Evolutionary conservation across 2,888 invertebrate genomes (phyloP), one percentile per base, ranked within the genome.

Genomic region (Leptura quadrifasciata): DNA sequence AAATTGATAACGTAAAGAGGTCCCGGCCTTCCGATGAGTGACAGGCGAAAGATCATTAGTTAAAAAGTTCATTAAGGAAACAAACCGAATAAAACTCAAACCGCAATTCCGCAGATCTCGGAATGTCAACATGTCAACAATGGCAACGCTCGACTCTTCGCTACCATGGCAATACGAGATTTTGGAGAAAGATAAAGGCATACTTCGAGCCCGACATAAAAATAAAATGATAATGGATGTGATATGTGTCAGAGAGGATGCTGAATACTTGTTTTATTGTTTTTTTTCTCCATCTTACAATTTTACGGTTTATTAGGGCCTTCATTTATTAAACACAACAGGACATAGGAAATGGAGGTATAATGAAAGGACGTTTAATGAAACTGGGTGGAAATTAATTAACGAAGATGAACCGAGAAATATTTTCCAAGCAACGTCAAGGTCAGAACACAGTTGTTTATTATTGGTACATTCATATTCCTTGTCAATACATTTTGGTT

Each of bases 1-100:
- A 67, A 54, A 61, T 31, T 67, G 60, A 67, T 54, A 67, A 54
- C 20, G 54, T 24, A 35, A 47, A 24, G 31, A 17, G 54, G n/a
- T 20, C 21, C 24, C 27, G 60, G 27, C 60, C 27, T 24, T 24
- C 24, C 21, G 67, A 67, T n/a, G 52, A 67, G 39, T 54, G 65
- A 39, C 35, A 74, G 63, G 20, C 69, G 67, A 64, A 58, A 70
- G 73, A 78, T 63, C 69, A 73, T 76, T 69, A 69, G 60, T 76
- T 74, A 61, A 64, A 77, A 77, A 68, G 71, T 77, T 77, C 74
- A 79, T 79, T 74, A 76, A 31, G 35, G 64, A 72, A 76, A 78
- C 73, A 68, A 67, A 71, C 63, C 65, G 52, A 76, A 79, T 75
- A 58, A 76, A 72, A 61, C 65, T 52, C 39, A 60, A 24, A 52